phyloP scores from a whole-genome alignment of 1,140 invertebrate species.

The Macrotrachela quadricornifera region DNA sequence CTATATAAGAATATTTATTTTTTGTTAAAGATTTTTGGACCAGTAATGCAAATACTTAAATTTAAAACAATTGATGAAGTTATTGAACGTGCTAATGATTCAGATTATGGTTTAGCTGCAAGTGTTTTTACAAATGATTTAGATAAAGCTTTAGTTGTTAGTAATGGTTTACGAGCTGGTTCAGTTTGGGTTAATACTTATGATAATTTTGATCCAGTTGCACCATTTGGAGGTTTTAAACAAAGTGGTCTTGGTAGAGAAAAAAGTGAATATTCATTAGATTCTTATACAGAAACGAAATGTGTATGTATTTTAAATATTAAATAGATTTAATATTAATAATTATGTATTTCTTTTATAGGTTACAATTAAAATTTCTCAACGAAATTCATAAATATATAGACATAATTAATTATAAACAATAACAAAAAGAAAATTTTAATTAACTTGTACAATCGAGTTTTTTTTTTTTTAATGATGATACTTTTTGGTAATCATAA shows the following conservation, averaged over 20 bases:
- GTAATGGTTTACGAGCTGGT: conserved; percentile 10
- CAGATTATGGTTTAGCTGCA: conserved; percentile 57
- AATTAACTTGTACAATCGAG: no score
- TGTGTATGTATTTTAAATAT: conserved; percentile 18
- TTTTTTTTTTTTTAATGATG: no score
- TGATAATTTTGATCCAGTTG: conserved; percentile 45
- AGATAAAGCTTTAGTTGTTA: conserved; percentile 11
- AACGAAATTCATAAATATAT: no score
- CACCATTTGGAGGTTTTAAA: conserved; percentile 68
- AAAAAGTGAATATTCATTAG: conserved; percentile 35
- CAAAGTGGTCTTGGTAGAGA: conserved; percentile 67
- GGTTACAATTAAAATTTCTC: no score
- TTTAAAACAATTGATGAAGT: conserved; percentile 62
- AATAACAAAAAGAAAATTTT: no score
- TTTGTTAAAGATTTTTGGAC: conserved; percentile 57
- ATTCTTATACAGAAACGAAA: conserved; percentile 39
- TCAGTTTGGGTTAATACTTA: conserved; percentile 55
- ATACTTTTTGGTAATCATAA: no score
- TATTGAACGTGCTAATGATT: conserved; percentile 55
- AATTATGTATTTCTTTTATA: no score
- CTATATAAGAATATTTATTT: conserved; percentile 32
- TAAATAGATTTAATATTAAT: no score
- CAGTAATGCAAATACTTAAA: conserved; percentile 78
- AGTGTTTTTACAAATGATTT: conserved; percentile 69
- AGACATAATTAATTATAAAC: no score